Evolutionary conservation across 2,113 vertebrate genomes (phyloP).

Genomic region (Chaetura pelagica): DNA sequence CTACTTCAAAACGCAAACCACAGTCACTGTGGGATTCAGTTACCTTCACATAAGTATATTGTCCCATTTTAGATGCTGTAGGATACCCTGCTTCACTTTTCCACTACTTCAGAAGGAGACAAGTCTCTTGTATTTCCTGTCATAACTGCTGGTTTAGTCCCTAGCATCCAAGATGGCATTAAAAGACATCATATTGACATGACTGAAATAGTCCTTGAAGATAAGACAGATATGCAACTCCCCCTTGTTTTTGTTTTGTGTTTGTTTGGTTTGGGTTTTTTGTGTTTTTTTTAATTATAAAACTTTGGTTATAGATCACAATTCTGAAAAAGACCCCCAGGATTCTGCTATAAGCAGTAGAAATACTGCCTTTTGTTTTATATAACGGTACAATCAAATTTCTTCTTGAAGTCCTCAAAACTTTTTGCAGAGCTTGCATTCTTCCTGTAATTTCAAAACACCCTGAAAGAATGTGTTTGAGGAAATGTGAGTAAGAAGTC

Average conservation of each 20-base stretch:
- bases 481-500: slow-evolving; percentile 81
- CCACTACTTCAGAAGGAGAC: background rate
- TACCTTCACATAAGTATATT: background rate
- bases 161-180: background rate
- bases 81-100: background rate
- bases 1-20: background rate
- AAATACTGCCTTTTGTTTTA: background rate
- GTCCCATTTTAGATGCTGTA: background rate
- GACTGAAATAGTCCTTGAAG: background rate
- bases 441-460: slow-evolving; percentile 76
- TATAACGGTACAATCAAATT: background rate
- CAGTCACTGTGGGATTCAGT: background rate
- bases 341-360: background rate
- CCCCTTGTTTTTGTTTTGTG: background rate
- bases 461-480: slow-evolving; percentile 77
- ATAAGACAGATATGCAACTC: background rate
- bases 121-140: background rate
- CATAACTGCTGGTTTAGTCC: background rate
- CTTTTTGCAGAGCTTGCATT: slow-evolving; percentile 75
- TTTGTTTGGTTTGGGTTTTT: background rate
- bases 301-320: background rate
- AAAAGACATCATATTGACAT: background rate
- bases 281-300: background rate
- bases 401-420: background rate
- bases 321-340: background rate